Base-by-base conservation (phyloP, 2,113 vertebrate species). In the Calidris pygmaea region DNA sequence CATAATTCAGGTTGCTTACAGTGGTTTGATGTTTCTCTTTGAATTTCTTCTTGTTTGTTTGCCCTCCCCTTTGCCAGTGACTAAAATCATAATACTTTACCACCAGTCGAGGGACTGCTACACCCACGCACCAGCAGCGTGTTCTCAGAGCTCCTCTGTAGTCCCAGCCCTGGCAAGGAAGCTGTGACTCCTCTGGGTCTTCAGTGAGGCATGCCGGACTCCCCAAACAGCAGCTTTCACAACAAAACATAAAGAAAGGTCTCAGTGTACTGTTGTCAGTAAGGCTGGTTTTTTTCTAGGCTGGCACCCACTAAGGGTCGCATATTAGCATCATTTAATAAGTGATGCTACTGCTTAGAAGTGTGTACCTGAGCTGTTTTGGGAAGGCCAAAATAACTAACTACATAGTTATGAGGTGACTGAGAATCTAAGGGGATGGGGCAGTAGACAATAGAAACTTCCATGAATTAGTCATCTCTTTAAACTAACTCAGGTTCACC, bases 1-100 rank as follows among this genome's bases (percentile, higher is more conserved):
- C 80, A 96, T 93, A 92, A 95, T 96, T 92, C 84, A 96, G 68
- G 72, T 90, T 95, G 58, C 65, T 93, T 89, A 81, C 70, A 86
- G 62, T 67, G 56, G 48, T 80, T 84, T 86, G 65, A 94, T 75
- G 60, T 76, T 83, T 89, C 80, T 37, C 60, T 93, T 87, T 92
- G 73, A 85, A 81, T 89, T 92, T 85, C 60, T 86, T 67, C 72
- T 71, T 95, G 75, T 90, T 84, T 89, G 62, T 76, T 95, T 96
- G 73, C 66, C 58, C 58, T 95, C 3, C 53, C 41, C 71, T 73
- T 93, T 73, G 17, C 41, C 72, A 70, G 19, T 75, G 80, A 86
- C 56, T 86, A 86, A 63, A 95, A 78, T n/a, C 39, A 19, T 45
- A 77, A 58, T 47, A 19, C 37, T 73, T 85, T 27, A 37, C n/a